These are phyloP conservation scores for Phyto melanocephala DNA, from an alignment of 2,888 invertebrate genomes.

Conservation along the genomic window DNA sequence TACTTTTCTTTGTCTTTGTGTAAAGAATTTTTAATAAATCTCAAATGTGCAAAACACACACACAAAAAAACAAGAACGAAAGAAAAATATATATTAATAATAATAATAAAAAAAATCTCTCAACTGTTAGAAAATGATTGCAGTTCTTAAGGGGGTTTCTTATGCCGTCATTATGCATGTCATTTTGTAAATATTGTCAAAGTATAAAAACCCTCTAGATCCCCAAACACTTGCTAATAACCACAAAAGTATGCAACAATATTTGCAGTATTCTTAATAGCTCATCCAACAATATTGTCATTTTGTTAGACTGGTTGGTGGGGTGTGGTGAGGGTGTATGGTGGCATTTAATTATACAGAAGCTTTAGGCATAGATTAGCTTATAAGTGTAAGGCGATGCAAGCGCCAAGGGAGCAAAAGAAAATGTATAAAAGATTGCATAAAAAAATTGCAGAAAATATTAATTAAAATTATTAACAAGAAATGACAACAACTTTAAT, in stretches of 20 bases:
- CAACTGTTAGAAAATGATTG: slow-evolving; percentile 64
- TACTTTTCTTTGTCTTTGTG: slow-evolving; percentile 65
- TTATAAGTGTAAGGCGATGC: slow-evolving; percentile 47
- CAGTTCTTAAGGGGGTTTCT: slow-evolving; percentile 66
- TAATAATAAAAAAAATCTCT: slow-evolving; percentile 55
- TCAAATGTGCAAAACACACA: slow-evolving; percentile 74
- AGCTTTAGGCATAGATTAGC: slow-evolving; percentile 69
- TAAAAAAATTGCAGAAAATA: not conserved
- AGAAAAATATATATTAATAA: slow-evolving; percentile 56
- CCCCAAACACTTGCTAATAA: slow-evolving; percentile 49
- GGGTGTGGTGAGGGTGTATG: slow-evolving; percentile 57
- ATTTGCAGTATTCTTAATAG: slow-evolving; percentile 67
- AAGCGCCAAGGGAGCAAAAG: slow-evolving; percentile 23
- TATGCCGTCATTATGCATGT: slow-evolving; percentile 59
- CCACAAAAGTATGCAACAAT: slow-evolving; percentile 68
- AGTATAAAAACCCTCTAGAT: slow-evolving; percentile 45
- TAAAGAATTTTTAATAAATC: slow-evolving; percentile 78
- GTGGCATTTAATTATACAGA: slow-evolving; percentile 77
- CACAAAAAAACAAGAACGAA: slow-evolving; percentile 39
- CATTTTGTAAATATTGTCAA: slow-evolving; percentile 36
- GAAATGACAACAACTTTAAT: slow-evolving; percentile 3
- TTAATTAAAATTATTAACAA: slow-evolving; percentile 49
- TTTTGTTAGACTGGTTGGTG: not conserved
- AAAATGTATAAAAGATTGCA: slow-evolving; percentile 32
- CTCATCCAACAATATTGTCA: slow-evolving; percentile 51